A percentile compares a stretch with the other conserved stretches of the same genome.
These are phyloP conservation scores for Lepidonotus clava DNA, from an alignment of 2,888 invertebrate species.

Conservation along the genomic window DNA sequence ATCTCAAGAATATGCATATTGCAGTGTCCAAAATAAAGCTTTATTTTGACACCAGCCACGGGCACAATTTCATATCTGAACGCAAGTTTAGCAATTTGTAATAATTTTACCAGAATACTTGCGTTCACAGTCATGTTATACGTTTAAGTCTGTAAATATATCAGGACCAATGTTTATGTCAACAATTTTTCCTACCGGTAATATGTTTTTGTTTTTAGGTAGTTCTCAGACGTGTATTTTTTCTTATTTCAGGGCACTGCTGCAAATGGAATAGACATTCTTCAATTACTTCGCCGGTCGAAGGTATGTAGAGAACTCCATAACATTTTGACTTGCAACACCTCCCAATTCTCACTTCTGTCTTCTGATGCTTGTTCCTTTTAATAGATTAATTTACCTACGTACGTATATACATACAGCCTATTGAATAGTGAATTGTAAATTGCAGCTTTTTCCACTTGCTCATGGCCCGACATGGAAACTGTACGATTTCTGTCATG, in stretches of 20 bases:
- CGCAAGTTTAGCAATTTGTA: neutral
- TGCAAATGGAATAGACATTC: constrained; percentile 2
- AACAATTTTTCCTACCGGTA: too few species aligned
- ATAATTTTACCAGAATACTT: neutral
- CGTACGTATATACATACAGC: neutral
- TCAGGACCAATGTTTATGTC: neutral
- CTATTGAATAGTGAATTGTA: neutral
- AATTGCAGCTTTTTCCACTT: constrained; percentile 19
- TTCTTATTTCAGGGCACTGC: neutral
- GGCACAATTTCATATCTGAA: neutral
- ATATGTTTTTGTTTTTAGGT: neutral
- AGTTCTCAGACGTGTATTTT: neutral
- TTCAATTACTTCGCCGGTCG: neutral
- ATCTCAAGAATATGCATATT: neutral
- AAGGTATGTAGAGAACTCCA: neutral
- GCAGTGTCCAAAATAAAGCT: neutral
- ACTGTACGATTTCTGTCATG: constrained; percentile 36
- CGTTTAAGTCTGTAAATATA: neutral
- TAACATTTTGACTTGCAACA: neutral
- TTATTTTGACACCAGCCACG: neutral
- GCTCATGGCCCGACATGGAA: neutral
- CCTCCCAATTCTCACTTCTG: too few species aligned
- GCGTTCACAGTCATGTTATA: neutral
- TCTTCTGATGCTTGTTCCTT: neutral
- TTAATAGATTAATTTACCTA: neutral